Evolutionary conservation across 2,888 invertebrate genomes (phyloP).

Genomic region (Smittia sp.): DNA sequence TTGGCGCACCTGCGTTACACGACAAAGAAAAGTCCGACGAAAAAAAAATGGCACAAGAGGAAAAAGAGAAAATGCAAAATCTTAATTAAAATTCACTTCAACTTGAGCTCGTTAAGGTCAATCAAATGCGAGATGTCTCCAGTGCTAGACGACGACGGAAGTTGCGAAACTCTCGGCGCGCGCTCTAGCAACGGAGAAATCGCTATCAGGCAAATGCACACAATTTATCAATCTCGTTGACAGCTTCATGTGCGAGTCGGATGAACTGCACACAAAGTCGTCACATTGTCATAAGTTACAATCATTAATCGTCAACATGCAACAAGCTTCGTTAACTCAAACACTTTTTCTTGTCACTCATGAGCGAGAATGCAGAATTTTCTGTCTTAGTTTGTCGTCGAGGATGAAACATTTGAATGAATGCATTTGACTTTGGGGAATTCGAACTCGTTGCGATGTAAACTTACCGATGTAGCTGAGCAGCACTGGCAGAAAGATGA

Average conservation of each 20-base stretch:
- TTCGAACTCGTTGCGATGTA: too few relatives aligned
- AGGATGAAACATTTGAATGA: too few relatives aligned
- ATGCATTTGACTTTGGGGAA: not conserved
- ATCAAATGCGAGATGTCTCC: too few relatives aligned
- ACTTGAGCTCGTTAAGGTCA: too few relatives aligned
- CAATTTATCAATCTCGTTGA: not conserved
- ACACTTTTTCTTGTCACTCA: not conserved
- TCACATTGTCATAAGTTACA: not conserved
- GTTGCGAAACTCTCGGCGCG: too few relatives aligned
- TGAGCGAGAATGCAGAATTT: not conserved
- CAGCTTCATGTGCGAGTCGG: not conserved
- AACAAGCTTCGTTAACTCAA: not conserved
- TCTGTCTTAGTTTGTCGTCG: too few relatives aligned
- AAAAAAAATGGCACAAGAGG: not conserved
- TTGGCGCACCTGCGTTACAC: constrained; percentile 64
- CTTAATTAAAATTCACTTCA: constrained; percentile 9
- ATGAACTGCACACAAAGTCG: not conserved
- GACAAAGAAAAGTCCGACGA: not conserved
- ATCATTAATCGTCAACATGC: constrained; percentile 2
- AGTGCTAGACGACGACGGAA: too few relatives aligned
- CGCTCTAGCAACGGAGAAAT: too few relatives aligned
- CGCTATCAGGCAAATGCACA: not conserved
- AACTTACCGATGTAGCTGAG: constrained; percentile 93
- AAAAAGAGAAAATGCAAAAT: not conserved
- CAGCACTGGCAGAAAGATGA: constrained; percentile 95